Percentiles rank a stretch among this genome's conserved stretches.
These are phyloP conservation scores for Hoplodrina ambigua DNA, from an alignment of 2,888 invertebrate genomes.

Conservation along the genomic window DNA sequence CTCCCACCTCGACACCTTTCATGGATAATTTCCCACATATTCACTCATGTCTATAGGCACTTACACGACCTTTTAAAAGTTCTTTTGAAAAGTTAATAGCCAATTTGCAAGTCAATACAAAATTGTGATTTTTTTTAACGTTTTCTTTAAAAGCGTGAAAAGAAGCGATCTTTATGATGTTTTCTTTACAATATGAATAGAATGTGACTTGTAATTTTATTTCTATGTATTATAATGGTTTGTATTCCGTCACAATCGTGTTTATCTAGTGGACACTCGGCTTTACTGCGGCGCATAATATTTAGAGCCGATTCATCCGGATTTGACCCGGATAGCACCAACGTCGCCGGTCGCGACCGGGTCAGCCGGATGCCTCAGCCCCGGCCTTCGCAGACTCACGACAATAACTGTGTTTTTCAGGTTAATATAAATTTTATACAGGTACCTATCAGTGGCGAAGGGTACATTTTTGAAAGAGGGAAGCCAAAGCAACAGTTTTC, in stretches of 20 bases:
- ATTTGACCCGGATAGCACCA: conserved; percentile 89
- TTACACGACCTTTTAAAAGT: conserved; percentile 67
- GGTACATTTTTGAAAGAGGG: too few relatives aligned
- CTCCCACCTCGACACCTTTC: conserved; percentile 79
- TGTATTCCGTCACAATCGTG: conserved; percentile 28
- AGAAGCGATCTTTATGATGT: conserved; percentile 4
- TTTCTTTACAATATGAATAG: conserved; percentile 10
- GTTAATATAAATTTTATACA: conserved; percentile 44
- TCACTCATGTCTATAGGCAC: conserved; percentile 73
- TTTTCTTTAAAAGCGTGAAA: conserved; percentile 11
- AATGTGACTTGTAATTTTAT: not conserved
- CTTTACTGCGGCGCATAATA: conserved; percentile 55
- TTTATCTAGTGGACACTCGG: conserved; percentile 63
- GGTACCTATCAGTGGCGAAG: not conserved
- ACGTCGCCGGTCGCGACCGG: conserved; percentile 88
- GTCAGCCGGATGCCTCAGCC: conserved; percentile 80
- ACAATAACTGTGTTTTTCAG: conserved; percentile 69
- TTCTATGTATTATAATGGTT: not conserved
- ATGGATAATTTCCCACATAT: conserved; percentile 73
- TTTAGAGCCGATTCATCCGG: conserved; percentile 61
- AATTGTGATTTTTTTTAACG: conserved; percentile 32
- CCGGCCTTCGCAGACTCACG: conserved; percentile 78
- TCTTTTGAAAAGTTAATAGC: conserved; percentile 62
- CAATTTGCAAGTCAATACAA: conserved; percentile 43
- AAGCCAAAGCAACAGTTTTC: too few relatives aligned